Conservation (phyloP, 2,888 invertebrate genomes). For the Drosophila mimica region DNA sequence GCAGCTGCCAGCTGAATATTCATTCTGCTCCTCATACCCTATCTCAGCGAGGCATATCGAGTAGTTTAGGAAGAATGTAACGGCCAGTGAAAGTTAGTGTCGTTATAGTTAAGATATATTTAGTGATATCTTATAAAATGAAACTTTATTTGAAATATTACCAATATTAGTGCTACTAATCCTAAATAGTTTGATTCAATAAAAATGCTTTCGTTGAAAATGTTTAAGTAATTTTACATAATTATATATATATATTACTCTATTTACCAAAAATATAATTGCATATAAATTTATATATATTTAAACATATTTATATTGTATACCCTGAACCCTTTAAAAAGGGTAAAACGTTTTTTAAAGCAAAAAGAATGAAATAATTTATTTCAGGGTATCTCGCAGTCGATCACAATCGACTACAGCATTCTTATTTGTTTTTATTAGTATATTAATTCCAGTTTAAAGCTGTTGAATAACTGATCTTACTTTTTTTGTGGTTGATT, state of each 20-base stretch:
- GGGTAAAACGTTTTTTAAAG: neutral
- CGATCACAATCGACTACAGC: neutral
- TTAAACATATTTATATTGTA: neutral
- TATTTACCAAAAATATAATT: too few species aligned
- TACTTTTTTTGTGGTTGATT: neutral
- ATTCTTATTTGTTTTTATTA: neutral
- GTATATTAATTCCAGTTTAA: neutral
- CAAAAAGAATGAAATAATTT: neutral
- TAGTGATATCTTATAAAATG: neutral
- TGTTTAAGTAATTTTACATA: neutral
- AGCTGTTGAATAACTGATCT: neutral
- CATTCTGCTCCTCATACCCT: neutral
- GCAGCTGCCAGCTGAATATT: constrained; percentile 26
- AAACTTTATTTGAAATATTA: accelerated
- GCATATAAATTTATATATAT: too few species aligned
- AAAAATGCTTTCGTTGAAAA: neutral
- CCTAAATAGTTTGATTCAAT: neutral
- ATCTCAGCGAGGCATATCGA: neutral
- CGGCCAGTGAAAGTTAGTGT: accelerated
- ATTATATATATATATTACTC: neutral
- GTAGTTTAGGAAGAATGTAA: neutral
- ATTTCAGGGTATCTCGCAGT: neutral
- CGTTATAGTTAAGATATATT: neutral
- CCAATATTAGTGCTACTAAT: neutral
- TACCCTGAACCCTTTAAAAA: neutral